Conservation (phyloP, 2,797 vertebrate species). For the Xiphophorus birchmanni region DNA sequence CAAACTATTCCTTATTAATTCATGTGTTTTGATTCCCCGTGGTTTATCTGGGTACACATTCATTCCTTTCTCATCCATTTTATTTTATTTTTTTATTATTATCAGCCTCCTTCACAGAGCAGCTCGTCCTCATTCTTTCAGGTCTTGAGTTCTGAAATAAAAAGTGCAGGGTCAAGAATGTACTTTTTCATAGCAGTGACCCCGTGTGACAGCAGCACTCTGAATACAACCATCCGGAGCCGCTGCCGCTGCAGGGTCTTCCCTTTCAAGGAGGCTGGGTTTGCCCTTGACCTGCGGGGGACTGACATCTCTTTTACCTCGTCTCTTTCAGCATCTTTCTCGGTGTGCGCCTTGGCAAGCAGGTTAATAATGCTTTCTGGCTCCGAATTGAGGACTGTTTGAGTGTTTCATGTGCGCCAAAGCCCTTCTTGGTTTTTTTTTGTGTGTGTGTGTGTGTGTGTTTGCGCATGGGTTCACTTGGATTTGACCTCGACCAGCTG, state of each 20-base stretch:
- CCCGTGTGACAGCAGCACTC: constrained; percentile 30
- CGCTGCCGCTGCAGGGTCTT: constrained; percentile 41
- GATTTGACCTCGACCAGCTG: constrained; percentile 71
- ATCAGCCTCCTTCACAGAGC: constrained; percentile 16
- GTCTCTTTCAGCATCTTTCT: constrained; percentile 38
- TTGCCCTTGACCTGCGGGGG: constrained; percentile 46
- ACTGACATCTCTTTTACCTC: constrained; percentile 22
- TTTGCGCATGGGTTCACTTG: constrained; percentile 23
- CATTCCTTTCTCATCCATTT: constrained; percentile 1
- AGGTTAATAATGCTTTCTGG: constrained; percentile 41
- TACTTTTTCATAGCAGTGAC: constrained; percentile 29
- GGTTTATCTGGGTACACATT: not conserved
- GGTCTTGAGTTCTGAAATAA: constrained; percentile 32
- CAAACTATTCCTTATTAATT: not conserved
- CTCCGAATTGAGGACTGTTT: constrained; percentile 9
- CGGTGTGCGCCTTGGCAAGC: constrained; percentile 27
- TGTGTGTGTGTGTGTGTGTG: constrained; percentile 11
- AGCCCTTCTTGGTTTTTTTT: constrained; percentile 5
- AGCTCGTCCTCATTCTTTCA: constrained; percentile 24
- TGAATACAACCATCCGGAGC: constrained; percentile 33
- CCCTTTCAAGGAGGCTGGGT: constrained; percentile 30
- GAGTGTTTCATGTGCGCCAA: constrained; percentile 24
- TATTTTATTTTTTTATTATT: constrained; percentile 6
- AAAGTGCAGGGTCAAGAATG: constrained; percentile 47
- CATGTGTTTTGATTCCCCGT: not conserved